A percentile compares a stretch with the other conserved stretches of the same genome.
These are phyloP conservation scores for Sitta europaea DNA, from an alignment of 2,113 vertebrate species.

Conservation along the genomic window DNA sequence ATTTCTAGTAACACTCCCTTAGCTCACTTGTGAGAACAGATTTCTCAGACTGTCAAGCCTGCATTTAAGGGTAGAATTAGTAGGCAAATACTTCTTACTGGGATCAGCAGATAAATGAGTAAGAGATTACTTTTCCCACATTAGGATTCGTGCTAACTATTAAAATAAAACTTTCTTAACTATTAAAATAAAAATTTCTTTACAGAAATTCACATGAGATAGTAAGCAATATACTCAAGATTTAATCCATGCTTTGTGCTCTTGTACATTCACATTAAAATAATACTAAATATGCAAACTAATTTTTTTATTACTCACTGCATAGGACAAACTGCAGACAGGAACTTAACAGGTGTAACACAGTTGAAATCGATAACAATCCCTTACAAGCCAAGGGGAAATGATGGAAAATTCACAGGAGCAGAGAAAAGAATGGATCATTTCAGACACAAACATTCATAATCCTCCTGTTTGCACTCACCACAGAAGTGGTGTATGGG, in stretches of 20 bases:
- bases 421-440: neutral
- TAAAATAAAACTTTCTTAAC: neutral
- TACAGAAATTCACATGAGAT: neutral
- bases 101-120: neutral
- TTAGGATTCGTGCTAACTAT: neutral
- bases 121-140: neutral
- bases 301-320: neutral
- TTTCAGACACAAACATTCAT: neutral
- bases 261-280: neutral
- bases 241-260: neutral
- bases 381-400: neutral
- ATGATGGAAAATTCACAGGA: neutral
- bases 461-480: neutral
- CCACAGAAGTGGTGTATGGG: neutral
- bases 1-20: neutral
- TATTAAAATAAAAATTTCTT: neutral
- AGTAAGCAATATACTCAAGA: neutral
- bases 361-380: neutral
- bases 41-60: neutral
- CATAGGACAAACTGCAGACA: neutral
- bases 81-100: neutral
- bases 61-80: neutral
- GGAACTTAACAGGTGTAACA: neutral
- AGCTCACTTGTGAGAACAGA: neutral
- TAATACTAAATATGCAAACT: neutral